Evolutionary conservation across 2,797 vertebrate genomes (phyloP), one percentile per base, ranked within the genome.

Genomic region (Lutra lutra): DNA sequence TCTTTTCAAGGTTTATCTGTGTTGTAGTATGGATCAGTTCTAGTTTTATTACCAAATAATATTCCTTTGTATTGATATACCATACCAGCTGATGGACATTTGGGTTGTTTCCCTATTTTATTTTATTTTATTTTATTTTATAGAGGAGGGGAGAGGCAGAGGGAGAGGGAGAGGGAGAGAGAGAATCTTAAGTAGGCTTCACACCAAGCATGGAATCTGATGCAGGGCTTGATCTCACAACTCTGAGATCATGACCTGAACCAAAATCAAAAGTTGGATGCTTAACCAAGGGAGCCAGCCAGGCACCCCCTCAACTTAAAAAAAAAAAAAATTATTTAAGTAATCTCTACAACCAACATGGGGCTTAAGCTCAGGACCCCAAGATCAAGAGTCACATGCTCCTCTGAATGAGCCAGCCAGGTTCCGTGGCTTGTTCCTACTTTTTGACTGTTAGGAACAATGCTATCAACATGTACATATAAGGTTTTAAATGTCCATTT

Each of bases 21-120:
- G 32, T 77, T 48, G 51, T 77, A 38, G 2, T 17, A 20, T 79
- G 48, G 14, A 77, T 88, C 20, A 70, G 14, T 94, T 86, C 68
- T 20, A 87, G 40, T 86, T 79, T 94, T 83, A 66, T 66, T 94
- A 79, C n/a, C 48, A 73, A 87, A 46, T 88, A 85, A 77, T 92
- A 92, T 43, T 58, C 46, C 3, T 70, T 43, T 82, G 1, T 91
- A 40, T 93, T 51, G 2, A 35, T 73, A 77, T 82, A 58, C 43
- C 40, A 66, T 15, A 66, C 62, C 48, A 86, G 10, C 62, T 92
- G 60, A 51, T 68, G 51, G 13, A 25, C 40, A 75, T 93, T 89
- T 88, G 46, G 21, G 20, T 75, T 92, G 29, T 43, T 95, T 89
- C 29, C 32, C 14, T 17, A 51, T 51, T 48, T 48, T 48, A 15